phyloP scores from a whole-genome alignment of 2,888 invertebrate species.

The Andrena marginata region DNA sequence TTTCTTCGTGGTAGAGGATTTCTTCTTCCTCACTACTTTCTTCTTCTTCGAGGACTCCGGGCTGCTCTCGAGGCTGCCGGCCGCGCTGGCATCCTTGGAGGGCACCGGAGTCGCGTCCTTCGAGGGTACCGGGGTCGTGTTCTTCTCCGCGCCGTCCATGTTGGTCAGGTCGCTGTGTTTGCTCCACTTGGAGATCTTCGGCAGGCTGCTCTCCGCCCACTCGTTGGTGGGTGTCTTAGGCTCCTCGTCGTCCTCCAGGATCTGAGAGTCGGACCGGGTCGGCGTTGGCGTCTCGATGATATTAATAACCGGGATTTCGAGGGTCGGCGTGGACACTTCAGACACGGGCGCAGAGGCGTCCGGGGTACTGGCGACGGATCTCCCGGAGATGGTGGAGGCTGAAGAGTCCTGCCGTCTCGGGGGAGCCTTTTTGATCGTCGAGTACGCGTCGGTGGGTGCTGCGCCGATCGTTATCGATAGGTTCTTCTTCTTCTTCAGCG shows the following conservation, averaged over 20 bases:
- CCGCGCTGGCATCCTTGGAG: slow-evolving; percentile 57
- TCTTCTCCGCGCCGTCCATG: slow-evolving; percentile 72
- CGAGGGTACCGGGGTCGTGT: slow-evolving; percentile 65
- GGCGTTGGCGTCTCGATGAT: slow-evolving; percentile 55
- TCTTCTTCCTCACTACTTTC: slow-evolving; percentile 77
- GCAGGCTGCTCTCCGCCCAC: slow-evolving; percentile 57
- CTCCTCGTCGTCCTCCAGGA: slow-evolving; percentile 69
- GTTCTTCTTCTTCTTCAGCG: slow-evolving; percentile 47
- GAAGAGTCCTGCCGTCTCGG: slow-evolving; percentile 46
- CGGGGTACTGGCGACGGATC: slow-evolving; percentile 34
- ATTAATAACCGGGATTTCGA: slow-evolving; percentile 65
- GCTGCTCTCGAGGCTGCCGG: slow-evolving; percentile 62
- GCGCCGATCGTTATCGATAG: slow-evolving; percentile 27
- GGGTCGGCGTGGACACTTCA: slow-evolving; percentile 36
- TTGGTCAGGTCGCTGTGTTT: slow-evolving; percentile 78
- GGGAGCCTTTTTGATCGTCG: slow-evolving; percentile 41
- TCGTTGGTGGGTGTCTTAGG: slow-evolving; percentile 80
- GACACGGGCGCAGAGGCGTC: slow-evolving; percentile 31
- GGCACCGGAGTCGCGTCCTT: slow-evolving; percentile 65
- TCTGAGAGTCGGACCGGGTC: slow-evolving; percentile 29
- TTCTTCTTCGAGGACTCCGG: slow-evolving; percentile 79
- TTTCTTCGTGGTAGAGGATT: slow-evolving; percentile 73
- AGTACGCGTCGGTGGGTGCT: neutral
- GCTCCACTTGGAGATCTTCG: slow-evolving; percentile 79
- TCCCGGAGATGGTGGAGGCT: slow-evolving; percentile 23